Evolutionary conservation across 2,888 invertebrate genomes (phyloP).

Genomic region (Eupeodes latifasciatus): DNA sequence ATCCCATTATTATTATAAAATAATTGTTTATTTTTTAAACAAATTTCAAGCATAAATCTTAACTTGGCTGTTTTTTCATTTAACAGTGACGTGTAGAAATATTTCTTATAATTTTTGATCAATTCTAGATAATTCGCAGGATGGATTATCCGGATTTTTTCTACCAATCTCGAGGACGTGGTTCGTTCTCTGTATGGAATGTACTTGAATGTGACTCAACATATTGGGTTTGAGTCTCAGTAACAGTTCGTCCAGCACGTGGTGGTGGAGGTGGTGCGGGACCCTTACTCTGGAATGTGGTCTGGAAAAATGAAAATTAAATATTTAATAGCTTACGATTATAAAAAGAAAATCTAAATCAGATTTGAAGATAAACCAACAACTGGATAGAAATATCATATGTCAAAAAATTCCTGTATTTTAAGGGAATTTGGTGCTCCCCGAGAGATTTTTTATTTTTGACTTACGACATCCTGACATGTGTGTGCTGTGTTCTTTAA

Average conservation of each 20-base stretch:
- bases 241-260: constrained; percentile 80
- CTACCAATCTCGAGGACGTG: constrained; percentile 80
- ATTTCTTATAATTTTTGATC: not conserved
- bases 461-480: no score
- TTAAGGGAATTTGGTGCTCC: no score
- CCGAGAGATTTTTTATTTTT: no score
- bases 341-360: no score
- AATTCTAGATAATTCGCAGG: not conserved
- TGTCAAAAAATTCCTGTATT: no score
- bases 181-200: constrained; percentile 79
- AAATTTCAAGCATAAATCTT: not conserved
- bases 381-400: no score
- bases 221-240: constrained; percentile 83
- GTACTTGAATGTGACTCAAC: constrained; percentile 80
- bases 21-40: not conserved
- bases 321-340: not conserved
- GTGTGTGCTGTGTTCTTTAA: no score
- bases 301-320: constrained; percentile 77
- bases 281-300: constrained; percentile 79
- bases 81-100: constrained; percentile 4
- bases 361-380: no score
- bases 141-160: not conserved
- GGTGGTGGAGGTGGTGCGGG: constrained; percentile 79
- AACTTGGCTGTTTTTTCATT: constrained; percentile 12
- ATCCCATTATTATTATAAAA: not conserved